Evolutionary conservation across 2,888 invertebrate species (phyloP), one percentile per base, ranked within the genome.

Genomic region (Scaeva pyrastri): DNA sequence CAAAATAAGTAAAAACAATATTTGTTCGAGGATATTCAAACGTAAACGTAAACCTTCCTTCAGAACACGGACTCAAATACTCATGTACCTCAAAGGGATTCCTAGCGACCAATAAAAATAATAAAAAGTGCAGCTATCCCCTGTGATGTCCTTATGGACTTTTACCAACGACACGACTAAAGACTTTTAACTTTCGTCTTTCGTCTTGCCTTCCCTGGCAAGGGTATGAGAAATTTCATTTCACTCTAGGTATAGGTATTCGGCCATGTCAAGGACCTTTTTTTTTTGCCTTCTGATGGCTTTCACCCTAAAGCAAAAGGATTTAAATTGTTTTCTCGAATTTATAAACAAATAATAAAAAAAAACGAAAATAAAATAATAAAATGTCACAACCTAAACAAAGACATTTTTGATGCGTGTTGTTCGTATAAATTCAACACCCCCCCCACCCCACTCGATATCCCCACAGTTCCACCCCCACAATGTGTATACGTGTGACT

Each of bases 321-420:
- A 72, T 76, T 76, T 55, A 58, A 82, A 77, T 82, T 82, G 73
- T 86, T 82, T 71, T 78, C 23, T n/a, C 45, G 72, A 62, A 81
- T 58, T 68, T 50, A 68, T 62, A 56, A 75, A 70, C 70, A 70
- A 76, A 76, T 50, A 60, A 76, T 60, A 56, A 68, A 26, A 48
- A 66, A 31, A 31, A 31, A 31, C 31, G n/a, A 31, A 31, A 31
- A 31, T 31, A 31, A 31, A 19, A 48, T 19, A 73, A 50, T 66
- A 60, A 70, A 72, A 52, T 64, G 26, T 72, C 71, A 58, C 71
- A 58, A 56, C 21, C 60, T 39, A 45, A 70, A 74, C 56, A 68
- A 56, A 70, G 73, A 70, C 83, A 68, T 62, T 62, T 71, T 77
- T 31, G 36, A 39, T 52, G 41, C 21, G 36, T 52, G 19, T 31